Conservation (phyloP, 2,797 vertebrate genomes). For the Tympanoctomys barrerae region DNA sequence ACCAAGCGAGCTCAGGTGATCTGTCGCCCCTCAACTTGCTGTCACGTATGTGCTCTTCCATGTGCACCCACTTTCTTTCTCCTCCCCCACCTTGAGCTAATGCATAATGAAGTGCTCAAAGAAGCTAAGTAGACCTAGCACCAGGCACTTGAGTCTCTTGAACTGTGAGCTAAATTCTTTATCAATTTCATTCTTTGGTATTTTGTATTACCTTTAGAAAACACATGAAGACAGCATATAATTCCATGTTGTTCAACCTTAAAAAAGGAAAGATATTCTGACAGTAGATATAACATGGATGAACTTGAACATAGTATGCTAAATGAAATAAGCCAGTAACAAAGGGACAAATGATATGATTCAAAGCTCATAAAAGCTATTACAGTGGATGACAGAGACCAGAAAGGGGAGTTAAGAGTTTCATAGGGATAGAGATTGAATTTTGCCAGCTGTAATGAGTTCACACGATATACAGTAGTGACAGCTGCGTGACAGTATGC, state of each 20-base stretch:
- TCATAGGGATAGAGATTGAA: background rate
- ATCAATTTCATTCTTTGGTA: background rate
- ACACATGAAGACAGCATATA: background rate
- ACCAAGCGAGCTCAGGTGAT: too few species aligned
- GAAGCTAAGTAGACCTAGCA: background rate
- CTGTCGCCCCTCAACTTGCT: background rate
- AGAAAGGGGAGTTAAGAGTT: background rate
- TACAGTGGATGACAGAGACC: background rate
- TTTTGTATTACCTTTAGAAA: background rate
- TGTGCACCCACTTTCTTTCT: background rate
- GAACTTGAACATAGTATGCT: background rate
- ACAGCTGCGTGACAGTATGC: background rate
- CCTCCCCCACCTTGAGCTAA: background rate
- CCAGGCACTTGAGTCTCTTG: background rate
- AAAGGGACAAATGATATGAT: background rate
- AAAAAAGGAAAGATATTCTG: constrained; percentile 8
- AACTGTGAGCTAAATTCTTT: background rate
- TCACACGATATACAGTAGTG: background rate
- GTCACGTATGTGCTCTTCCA: too few species aligned
- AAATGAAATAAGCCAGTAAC: background rate
- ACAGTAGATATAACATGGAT: background rate
- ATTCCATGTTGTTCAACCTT: background rate
- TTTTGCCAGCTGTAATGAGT: background rate
- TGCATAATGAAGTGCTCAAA: background rate
- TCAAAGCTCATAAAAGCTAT: background rate